Conservation (phyloP, 2,797 vertebrate genomes). For the Sebastes jordani region DNA sequence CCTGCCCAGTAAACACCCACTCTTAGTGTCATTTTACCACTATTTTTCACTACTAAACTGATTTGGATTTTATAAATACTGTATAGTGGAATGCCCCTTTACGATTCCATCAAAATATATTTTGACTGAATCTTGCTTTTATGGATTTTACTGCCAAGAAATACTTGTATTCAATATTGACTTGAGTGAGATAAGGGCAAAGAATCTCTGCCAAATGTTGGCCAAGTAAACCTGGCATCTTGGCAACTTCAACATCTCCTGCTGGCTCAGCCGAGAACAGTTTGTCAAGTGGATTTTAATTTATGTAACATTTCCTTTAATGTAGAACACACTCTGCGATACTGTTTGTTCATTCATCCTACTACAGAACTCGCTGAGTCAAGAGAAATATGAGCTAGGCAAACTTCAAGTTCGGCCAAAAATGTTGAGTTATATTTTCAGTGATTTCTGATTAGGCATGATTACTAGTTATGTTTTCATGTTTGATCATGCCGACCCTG, state of each 20-base stretch:
- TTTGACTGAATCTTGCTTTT: neutral
- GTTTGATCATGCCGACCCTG: neutral
- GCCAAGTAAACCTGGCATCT: conserved; percentile 46
- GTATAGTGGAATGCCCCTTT: neutral
- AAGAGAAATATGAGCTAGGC: neutral
- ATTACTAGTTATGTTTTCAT: neutral
- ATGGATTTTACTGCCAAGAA: neutral
- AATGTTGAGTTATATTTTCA: neutral
- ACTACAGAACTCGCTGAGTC: neutral
- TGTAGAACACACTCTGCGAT: neutral
- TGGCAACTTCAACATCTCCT: conserved; percentile 50
- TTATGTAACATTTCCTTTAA: conserved; percentile 36
- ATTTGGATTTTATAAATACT: neutral
- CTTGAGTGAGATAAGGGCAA: conserved; percentile 21
- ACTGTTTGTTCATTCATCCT: neutral
- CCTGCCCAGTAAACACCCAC: too few species aligned
- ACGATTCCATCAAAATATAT: neutral
- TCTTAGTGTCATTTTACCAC: neutral
- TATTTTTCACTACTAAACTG: neutral
- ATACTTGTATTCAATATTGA: conserved; percentile 4
- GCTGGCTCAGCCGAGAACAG: conserved; percentile 41
- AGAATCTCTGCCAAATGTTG: conserved; percentile 25
- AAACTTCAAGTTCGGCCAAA: neutral
- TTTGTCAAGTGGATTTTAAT: conserved; percentile 54
- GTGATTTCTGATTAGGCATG: neutral